Evolutionary conservation across 2,113 vertebrate species (phyloP), one percentile per base, ranked within the genome.

Genomic region (Promerops cafer): DNA sequence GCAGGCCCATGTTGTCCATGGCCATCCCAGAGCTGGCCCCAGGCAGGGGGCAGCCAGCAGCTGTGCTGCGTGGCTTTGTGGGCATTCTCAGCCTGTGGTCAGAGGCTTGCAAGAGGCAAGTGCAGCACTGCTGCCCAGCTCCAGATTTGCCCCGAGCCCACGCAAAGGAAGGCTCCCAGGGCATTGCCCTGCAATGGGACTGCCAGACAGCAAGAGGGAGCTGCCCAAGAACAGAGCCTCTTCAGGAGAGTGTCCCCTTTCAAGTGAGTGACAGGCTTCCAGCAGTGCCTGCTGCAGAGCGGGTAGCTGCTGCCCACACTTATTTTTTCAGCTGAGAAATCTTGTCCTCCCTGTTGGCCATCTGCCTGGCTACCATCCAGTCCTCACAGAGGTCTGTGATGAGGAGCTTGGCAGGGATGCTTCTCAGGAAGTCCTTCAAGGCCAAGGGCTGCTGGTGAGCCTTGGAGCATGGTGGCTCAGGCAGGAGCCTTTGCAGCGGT

Each of bases 21-120:
- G n/a, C n/a, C n/a, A n/a, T n/a, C 40, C 20, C 19, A 17, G 11
- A 28, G 37, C 18, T 13, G 35, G 13, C 22, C 35, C 16, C 22
- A 61, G 57, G 35, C 22, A 33, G 57, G 22, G 16, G 28, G 31
- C 28, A 39, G 35, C 28, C 44, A 44, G 24, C 1, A 2, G 11
- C 47, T 42, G 18, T n/a, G 37, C 6, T 5, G 2, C 16, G 12
- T 4, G 2, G 33, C 49, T 79, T 23, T 53, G 24, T 5, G 7
- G 22, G 23, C 6, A 2, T 15, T 37, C 20, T 53, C 60, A 53
- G 24, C 8, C 24, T 5, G 4, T 0, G 0, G 5, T 35, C 4
- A 7, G 31, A n/a, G 30, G 11, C 31, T 52, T 8, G 2, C 33
- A 74, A 22, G 27, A 37, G 37, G 45, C 22, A 40, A 63, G 45